phyloP scores from a whole-genome alignment of 2,888 invertebrate species.

The Euclidia mi region DNA sequence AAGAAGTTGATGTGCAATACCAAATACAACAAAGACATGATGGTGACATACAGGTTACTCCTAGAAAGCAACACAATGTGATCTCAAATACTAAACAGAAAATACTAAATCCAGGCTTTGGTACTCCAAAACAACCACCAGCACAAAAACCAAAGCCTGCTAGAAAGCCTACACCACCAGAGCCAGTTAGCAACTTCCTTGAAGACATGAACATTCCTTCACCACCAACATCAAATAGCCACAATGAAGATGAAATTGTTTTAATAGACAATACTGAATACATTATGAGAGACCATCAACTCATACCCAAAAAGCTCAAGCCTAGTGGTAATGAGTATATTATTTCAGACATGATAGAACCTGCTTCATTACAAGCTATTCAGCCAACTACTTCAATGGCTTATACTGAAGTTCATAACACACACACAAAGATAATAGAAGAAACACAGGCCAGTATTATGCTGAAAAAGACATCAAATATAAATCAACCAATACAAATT shows the following conservation, averaged over 20 bases:
- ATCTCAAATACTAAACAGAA: slow-evolving; percentile 72
- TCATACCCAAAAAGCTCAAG: slow-evolving; percentile 70
- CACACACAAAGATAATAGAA: slow-evolving; percentile 57
- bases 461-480: slow-evolving; percentile 70
- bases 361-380: slow-evolving; percentile 63
- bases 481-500: slow-evolving; percentile 83
- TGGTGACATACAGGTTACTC: slow-evolving; percentile 87
- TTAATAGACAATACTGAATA: slow-evolving; percentile 91
- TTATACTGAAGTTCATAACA: slow-evolving; percentile 64
- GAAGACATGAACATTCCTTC: slow-evolving; percentile 59
- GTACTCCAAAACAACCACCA: slow-evolving; percentile 52
- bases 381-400: slow-evolving; percentile 71
- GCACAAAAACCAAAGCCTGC: slow-evolving; percentile 53
- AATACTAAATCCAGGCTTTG: slow-evolving; percentile 79
- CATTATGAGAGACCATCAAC: slow-evolving; percentile 81
- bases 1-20: slow-evolving; percentile 73
- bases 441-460: slow-evolving; percentile 66
- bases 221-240: slow-evolving; percentile 21
- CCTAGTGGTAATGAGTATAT: slow-evolving; percentile 64
- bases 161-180: slow-evolving; percentile 43
- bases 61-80: slow-evolving; percentile 64
- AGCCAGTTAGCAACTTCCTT: slow-evolving; percentile 63
- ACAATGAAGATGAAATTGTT: slow-evolving; percentile 72
- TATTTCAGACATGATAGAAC: slow-evolving; percentile 66
- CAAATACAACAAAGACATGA: slow-evolving; percentile 76